phyloP scores from a whole-genome alignment of 2,113 vertebrate species.

The Petroica traversi region DNA sequence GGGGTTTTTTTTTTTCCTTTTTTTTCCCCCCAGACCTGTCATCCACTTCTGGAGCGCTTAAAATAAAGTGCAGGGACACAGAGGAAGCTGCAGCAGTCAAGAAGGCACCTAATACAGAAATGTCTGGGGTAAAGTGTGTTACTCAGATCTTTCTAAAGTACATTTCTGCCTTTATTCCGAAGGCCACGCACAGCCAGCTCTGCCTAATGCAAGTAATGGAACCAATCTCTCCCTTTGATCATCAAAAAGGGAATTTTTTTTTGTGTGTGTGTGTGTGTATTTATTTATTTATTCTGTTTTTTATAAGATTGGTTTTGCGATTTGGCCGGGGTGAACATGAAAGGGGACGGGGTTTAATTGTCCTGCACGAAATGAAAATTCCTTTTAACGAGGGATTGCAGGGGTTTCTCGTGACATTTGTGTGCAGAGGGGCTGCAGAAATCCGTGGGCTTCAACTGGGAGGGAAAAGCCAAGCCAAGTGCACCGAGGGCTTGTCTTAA shows the following conservation, averaged over 20 bases:
- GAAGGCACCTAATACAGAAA: slow-evolving; percentile 87
- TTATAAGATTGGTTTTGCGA: too few relatives aligned
- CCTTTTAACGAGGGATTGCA: not conserved
- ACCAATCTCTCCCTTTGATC: slow-evolving; percentile 93
- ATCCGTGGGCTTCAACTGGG: not conserved
- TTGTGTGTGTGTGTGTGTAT: too few relatives aligned
- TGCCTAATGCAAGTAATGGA: slow-evolving; percentile 95
- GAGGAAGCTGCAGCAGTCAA: slow-evolving; percentile 87
- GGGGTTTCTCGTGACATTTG: rapidly evolving
- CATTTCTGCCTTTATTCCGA: slow-evolving; percentile 89
- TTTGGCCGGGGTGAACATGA: slow-evolving; percentile 76
- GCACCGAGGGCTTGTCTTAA: not conserved
- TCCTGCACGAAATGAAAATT: not conserved
- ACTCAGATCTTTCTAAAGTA: slow-evolving; percentile 91
- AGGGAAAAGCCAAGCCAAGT: not conserved
- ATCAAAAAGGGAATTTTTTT: slow-evolving; percentile 78
- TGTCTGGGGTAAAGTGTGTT: slow-evolving; percentile 90
- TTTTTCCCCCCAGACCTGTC: slow-evolving; percentile 73
- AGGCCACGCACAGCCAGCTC: slow-evolving; percentile 85
- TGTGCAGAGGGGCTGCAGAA: rapidly evolving
- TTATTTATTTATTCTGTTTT: too few relatives aligned
- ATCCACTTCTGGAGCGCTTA: slow-evolving; percentile 90
- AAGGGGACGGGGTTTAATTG: slow-evolving; percentile 74
- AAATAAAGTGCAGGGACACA: slow-evolving; percentile 91
- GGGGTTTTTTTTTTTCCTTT: slow-evolving; percentile 15